These are phyloP conservation scores for Thamnaconus septentrionalis DNA, from an alignment of 2,113 vertebrate species.

Conservation along the genomic window DNA sequence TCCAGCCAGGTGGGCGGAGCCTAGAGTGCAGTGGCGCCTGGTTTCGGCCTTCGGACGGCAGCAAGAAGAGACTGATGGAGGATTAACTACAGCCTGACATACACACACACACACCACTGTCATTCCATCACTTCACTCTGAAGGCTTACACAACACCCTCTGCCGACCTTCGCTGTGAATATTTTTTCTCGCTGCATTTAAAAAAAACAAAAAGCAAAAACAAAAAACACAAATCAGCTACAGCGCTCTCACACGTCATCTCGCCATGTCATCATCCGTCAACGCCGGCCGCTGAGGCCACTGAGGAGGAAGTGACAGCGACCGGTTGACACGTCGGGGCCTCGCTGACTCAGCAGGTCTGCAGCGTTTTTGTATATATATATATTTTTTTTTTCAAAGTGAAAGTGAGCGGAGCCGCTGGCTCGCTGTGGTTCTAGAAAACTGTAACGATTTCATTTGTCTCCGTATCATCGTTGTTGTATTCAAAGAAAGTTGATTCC, in stretches of 20 bases:
- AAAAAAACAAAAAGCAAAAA: neutral
- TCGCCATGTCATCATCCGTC: constrained; percentile 10
- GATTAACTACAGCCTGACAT: constrained; percentile 45
- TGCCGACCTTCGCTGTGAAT: constrained; percentile 4
- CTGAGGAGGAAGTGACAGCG: constrained; percentile 37
- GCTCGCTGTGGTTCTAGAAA: no score
- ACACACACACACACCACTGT: constrained; percentile 34
- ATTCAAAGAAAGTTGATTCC: no score
- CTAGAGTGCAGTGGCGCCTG: neutral
- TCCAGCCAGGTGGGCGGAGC: no score
- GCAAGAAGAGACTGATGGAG: constrained; percentile 32
- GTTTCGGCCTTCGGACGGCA: constrained; percentile 35
- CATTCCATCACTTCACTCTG: constrained; percentile 57
- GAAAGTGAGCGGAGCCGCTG: no score
- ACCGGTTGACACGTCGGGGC: constrained; percentile 16
- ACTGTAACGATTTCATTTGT: no score
- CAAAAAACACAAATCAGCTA: constrained; percentile 19
- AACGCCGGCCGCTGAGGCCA: neutral
- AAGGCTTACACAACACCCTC: constrained; percentile 18
- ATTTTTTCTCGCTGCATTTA: no score
- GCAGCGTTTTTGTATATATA: no score
- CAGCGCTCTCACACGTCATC: constrained; percentile 25
- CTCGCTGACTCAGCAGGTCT: constrained; percentile 34
- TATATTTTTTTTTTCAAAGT: no score
- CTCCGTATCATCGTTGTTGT: no score